These are phyloP conservation scores for Eucidaris tribuloides DNA, from an alignment of 35 echinoderm and acorn worm species.

Conservation along the genomic window DNA sequence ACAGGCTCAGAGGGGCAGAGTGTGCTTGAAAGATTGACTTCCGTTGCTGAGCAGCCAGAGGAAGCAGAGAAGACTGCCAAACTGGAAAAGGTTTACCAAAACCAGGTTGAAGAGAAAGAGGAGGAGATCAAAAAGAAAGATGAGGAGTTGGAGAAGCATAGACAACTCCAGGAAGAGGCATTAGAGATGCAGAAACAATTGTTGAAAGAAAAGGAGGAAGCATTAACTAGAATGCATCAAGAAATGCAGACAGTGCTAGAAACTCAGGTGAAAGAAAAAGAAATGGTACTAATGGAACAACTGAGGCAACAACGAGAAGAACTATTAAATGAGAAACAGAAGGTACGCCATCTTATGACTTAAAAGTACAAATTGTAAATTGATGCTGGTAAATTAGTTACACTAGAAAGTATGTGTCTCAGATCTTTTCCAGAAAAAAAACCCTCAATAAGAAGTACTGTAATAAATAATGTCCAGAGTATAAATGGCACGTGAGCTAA, in stretches of 20 bases:
- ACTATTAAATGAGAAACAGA: conserved; percentile 54
- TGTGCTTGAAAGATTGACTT: too few species aligned
- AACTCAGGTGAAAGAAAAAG: conserved; percentile 58
- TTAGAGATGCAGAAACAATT: conserved; percentile 45
- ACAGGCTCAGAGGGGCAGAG: not conserved
- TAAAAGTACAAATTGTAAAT: too few species aligned
- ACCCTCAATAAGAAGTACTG: too few species aligned
- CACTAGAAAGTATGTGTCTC: conserved; percentile 1
- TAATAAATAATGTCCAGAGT: too few species aligned
- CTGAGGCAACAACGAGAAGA: conserved; percentile 56
- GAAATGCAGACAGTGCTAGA: conserved; percentile 60
- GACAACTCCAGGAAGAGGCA: conserved; percentile 49
- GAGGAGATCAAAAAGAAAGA: conserved; percentile 46
- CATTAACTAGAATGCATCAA: conserved; percentile 23
- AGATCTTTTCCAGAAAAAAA: too few species aligned
- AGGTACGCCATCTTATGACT: too few species aligned
- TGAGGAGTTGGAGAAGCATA: conserved; percentile 41
- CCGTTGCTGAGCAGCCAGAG: conserved; percentile 37
- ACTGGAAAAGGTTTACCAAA: conserved; percentile 47
- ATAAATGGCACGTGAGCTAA: too few species aligned
- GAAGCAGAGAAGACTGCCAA: conserved; percentile 44
- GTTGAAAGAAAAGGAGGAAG: conserved; percentile 39
- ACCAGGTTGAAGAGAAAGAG: conserved; percentile 30
- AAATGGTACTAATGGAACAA: conserved; percentile 59
- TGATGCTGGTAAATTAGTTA: too few species aligned